Conservation (phyloP, 2,888 invertebrate genomes). For the Smittia aterrima region DNA sequence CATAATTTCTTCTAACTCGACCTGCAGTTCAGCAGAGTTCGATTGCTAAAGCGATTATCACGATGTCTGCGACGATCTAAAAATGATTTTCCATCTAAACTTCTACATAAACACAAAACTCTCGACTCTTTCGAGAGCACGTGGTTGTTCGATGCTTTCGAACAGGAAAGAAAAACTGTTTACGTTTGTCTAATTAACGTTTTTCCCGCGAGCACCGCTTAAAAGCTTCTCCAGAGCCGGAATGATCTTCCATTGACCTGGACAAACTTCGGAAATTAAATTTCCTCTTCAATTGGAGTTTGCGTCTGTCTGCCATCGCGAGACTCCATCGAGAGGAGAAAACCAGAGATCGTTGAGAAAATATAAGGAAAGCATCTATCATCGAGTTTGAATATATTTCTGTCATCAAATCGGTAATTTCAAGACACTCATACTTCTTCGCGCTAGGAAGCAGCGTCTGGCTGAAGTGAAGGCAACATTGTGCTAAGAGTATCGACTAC, state of each 20-base stretch:
- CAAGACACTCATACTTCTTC: constrained; percentile 26
- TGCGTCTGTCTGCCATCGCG: constrained; percentile 32
- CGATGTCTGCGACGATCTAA: neutral
- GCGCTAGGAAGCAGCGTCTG: neutral
- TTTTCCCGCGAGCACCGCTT: neutral
- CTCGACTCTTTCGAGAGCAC: constrained; percentile 24
- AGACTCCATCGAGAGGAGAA: neutral
- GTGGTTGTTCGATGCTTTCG: too few species aligned
- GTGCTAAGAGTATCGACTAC: neutral
- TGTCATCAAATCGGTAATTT: constrained; percentile 41
- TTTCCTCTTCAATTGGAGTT: constrained; percentile 25
- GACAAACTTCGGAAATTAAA: constrained; percentile 11
- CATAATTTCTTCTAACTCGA: neutral
- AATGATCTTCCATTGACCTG: neutral
- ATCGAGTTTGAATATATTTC: constrained; percentile 34
- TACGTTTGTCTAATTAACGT: constrained; percentile 20
- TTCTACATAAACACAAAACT: neutral
- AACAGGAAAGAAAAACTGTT: constrained; percentile 21
- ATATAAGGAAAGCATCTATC: constrained; percentile 41
- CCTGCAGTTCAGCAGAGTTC: neutral
- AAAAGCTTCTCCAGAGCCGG: neutral
- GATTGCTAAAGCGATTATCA: neutral
- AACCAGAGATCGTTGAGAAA: constrained; percentile 5
- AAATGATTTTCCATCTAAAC: neutral
- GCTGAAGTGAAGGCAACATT: neutral